phyloP scores from a whole-genome alignment of 2,113 vertebrate genomes.

The Lutjanus erythropterus region DNA sequence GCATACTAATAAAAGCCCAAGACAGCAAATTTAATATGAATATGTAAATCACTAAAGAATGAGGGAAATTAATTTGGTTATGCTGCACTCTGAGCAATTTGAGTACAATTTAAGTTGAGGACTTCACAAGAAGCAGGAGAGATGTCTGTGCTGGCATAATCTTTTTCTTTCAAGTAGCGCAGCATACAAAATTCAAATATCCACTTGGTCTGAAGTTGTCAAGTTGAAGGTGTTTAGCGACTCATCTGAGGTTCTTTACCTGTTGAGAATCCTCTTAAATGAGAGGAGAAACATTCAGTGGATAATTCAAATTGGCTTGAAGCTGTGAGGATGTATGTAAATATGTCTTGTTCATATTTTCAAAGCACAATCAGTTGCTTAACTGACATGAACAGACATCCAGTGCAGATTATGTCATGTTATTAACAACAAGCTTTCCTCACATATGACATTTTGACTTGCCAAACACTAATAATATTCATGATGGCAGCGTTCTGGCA shows the following conservation, averaged over 20 bases:
- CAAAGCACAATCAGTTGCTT: neutral
- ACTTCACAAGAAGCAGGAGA: constrained; percentile 16
- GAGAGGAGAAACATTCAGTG: neutral
- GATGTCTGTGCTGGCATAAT: constrained; percentile 4
- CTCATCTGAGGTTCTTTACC: neutral
- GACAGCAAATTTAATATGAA: constrained; percentile 30
- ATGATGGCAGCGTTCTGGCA: neutral
- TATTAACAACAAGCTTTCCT: neutral
- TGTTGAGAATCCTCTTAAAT: neutral
- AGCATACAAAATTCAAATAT: neutral
- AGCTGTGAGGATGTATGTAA: neutral
- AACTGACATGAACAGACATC: neutral
- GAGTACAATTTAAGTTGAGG: constrained; percentile 4
- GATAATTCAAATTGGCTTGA: neutral
- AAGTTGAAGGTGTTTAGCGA: neutral
- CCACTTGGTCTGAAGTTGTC: neutral
- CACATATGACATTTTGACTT: neutral
- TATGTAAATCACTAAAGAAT: constrained; percentile 39
- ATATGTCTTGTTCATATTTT: constrained; percentile 6
- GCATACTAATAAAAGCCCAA: constrained; percentile 34
- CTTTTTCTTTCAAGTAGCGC: neutral
- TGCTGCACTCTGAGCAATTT: constrained; percentile 16
- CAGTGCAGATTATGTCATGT: neutral
- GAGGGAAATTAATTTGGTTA: constrained; percentile 19
- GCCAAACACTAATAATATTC: constrained; percentile 4